Evolutionary conservation across 1,140 invertebrate species (phyloP).

Genomic region (Zaprionus gabonicus): DNA sequence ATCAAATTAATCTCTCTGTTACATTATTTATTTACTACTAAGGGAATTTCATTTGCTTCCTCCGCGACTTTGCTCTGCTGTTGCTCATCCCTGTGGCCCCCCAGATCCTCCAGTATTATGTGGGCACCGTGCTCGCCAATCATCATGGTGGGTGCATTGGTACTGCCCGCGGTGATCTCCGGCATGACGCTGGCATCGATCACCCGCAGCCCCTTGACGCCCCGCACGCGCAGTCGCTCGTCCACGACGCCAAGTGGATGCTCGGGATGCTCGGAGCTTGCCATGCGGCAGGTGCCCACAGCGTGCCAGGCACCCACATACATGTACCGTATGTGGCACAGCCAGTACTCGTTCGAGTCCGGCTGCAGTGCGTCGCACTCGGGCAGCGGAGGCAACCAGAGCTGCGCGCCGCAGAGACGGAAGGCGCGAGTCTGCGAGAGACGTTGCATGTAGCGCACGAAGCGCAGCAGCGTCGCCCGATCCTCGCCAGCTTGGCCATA

Average conservation of each 20-base stretch:
- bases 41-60: not conserved
- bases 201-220: conserved; percentile 88
- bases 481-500: conserved; percentile 90
- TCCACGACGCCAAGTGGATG: conserved; percentile 87
- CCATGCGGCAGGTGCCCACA: conserved; percentile 92
- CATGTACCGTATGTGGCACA: conserved; percentile 87
- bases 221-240: conserved; percentile 88
- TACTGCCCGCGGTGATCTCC: conserved; percentile 89
- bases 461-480: conserved; percentile 89
- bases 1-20: not conserved
- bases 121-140: conserved; percentile 91
- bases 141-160: conserved; percentile 91
- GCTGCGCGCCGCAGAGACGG: conserved; percentile 83
- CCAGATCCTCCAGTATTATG: conserved; percentile 87
- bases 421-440: conserved; percentile 85
- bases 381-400: conserved; percentile 82
- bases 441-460: conserved; percentile 85
- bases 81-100: not conserved
- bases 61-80: not conserved
- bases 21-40: not conserved
- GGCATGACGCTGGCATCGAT: conserved; percentile 93
- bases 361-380: conserved; percentile 82
- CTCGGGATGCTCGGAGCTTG: conserved; percentile 85
- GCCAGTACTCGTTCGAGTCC: conserved; percentile 87
- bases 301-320: conserved; percentile 89